phyloP scores from a whole-genome alignment of 2,888 invertebrate species.

The Thumatha senex region DNA sequence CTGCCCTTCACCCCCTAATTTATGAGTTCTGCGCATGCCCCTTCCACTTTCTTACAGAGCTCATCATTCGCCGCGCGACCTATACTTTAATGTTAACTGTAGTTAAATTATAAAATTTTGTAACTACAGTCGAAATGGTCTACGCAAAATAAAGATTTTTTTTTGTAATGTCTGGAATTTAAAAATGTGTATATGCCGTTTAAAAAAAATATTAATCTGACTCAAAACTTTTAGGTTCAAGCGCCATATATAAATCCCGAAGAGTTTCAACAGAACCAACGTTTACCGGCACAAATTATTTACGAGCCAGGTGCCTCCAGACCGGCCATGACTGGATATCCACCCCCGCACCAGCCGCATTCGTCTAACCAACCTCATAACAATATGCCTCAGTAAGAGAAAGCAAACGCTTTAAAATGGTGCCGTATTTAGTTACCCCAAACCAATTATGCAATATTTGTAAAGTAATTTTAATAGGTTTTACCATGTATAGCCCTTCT shows the following conservation, averaged over 20 bases:
- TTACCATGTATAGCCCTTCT: constrained; percentile 4
- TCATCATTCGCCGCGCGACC: too few relatives aligned
- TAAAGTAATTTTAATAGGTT: background rate
- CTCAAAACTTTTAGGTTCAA: constrained; percentile 43
- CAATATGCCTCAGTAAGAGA: constrained; percentile 47
- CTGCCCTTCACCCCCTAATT: too few relatives aligned
- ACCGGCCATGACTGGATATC: constrained; percentile 29
- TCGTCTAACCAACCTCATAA: constrained; percentile 25
- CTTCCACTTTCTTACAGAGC: too few relatives aligned
- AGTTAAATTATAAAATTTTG: too few relatives aligned
- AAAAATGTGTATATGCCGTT: too few relatives aligned
- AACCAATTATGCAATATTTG: background rate
- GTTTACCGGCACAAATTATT: constrained; percentile 46
- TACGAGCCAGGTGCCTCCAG: constrained; percentile 43
- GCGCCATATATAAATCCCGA: constrained; percentile 48
- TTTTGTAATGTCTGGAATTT: too few relatives aligned
- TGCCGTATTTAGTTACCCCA: background rate
- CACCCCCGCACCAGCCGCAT: constrained; percentile 27
- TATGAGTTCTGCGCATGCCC: too few relatives aligned
- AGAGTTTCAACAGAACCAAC: constrained; percentile 45
- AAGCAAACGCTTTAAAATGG: background rate
- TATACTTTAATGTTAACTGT: too few relatives aligned
- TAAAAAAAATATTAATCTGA: background rate
- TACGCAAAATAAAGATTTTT: too few relatives aligned
- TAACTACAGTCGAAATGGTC: too few relatives aligned